phyloP scores from a whole-genome alignment of 2,113 vertebrate species.

The Gymnocephalus cernua region DNA sequence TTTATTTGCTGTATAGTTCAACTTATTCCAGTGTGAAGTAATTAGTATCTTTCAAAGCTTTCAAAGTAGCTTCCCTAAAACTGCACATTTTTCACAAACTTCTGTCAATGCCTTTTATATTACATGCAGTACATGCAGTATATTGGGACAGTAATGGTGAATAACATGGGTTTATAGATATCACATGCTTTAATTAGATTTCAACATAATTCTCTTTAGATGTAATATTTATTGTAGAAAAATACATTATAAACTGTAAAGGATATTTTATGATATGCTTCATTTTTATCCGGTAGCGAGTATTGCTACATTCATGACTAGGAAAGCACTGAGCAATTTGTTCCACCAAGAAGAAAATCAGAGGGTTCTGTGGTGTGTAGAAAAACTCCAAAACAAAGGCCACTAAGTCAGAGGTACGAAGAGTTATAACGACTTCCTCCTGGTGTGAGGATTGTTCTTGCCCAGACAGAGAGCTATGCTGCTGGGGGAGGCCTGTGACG shows the following conservation, averaged over 20 bases:
- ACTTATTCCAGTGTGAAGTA: too few species aligned
- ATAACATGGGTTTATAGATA: neutral
- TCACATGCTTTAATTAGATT: neutral
- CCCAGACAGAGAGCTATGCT: conserved; percentile 72
- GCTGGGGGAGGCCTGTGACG: conserved; percentile 80
- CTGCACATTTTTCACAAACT: neutral
- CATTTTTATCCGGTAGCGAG: conserved; percentile 14
- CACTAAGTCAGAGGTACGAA: neutral
- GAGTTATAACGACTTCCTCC: conserved; percentile 87
- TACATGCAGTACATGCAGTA: neutral
- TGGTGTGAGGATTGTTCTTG: conserved; percentile 58
- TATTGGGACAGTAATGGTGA: neutral
- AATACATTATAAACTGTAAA: conserved; percentile 31
- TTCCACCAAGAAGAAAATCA: conserved; percentile 22
- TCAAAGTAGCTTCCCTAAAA: too few species aligned
- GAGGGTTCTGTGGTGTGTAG: neutral
- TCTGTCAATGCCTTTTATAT: neutral
- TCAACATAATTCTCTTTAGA: neutral
- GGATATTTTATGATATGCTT: conserved; percentile 1
- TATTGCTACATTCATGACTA: conserved; percentile 14
- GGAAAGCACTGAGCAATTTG: conserved; percentile 3
- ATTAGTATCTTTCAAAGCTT: too few species aligned
- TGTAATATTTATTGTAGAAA: conserved; percentile 26
- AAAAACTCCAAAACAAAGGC: conserved; percentile 14
- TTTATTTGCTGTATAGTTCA: too few species aligned